A percentile compares a stretch with the other conserved stretches of the same genome.
phyloP scores from a whole-genome alignment of 2,113 vertebrate species.

The Vulpes lagopus region DNA sequence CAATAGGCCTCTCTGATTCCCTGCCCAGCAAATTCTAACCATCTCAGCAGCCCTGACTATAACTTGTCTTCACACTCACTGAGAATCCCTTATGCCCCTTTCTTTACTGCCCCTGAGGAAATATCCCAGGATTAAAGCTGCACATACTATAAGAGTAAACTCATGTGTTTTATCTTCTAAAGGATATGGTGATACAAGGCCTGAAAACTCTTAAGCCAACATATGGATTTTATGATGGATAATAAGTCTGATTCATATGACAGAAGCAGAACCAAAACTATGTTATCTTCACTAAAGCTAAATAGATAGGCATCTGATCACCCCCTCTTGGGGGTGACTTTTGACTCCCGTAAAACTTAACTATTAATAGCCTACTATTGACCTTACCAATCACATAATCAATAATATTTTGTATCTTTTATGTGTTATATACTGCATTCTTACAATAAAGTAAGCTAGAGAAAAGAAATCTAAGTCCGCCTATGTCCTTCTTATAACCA shows the following conservation, averaged over 20 bases:
- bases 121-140: background rate
- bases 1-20: background rate
- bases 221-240: background rate
- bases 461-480: background rate
- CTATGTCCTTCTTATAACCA: background rate
- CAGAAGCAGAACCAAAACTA: background rate
- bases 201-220: background rate
- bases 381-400: background rate
- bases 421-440: background rate
- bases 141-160: background rate
- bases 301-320: background rate
- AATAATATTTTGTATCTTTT: background rate
- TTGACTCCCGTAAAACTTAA: background rate
- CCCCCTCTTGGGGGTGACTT: background rate
- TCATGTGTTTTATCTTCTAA: background rate
- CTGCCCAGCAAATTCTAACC: background rate
- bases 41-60: background rate
- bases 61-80: background rate
- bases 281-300: background rate
- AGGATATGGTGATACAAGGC: background rate
- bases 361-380: background rate
- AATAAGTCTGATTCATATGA: background rate
- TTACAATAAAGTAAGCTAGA: background rate
- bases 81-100: background rate
- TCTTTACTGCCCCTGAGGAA: background rate